Conservation (phyloP, 1,140 invertebrate species). For the Apis laboriosa region DNA sequence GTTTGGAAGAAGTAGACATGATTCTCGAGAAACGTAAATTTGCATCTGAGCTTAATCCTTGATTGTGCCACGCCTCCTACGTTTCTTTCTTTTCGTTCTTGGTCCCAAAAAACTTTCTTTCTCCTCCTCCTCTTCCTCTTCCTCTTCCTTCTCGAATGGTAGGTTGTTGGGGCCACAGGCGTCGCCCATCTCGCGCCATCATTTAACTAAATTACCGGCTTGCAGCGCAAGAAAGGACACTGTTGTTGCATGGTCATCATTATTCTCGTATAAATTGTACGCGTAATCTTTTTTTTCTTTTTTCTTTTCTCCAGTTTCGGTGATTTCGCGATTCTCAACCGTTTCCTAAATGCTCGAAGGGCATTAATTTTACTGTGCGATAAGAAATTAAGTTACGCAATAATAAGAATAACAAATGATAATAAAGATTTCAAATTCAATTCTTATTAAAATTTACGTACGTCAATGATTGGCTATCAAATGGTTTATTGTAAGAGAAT, state of each 20-base stretch:
- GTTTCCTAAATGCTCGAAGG: no score
- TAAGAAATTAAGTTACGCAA: no score
- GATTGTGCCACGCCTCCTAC: conserved; percentile 40
- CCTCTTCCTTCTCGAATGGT: conserved; percentile 4
- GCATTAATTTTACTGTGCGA: no score
- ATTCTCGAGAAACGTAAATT: conserved; percentile 19
- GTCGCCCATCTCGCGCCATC: conserved; percentile 48
- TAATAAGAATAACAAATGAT: no score
- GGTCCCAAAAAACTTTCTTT: conserved; percentile 34
- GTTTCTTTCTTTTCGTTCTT: conserved; percentile 34
- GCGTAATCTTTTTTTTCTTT: no score
- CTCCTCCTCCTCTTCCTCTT: not conserved
- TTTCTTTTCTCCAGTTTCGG: not conserved
- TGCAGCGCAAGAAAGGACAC: conserved; percentile 43
- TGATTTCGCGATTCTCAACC: not conserved
- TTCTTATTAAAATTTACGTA: no score
- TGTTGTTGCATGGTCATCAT: conserved; percentile 13
- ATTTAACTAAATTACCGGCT: conserved; percentile 58
- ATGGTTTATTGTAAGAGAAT: no score
- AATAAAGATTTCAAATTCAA: no score
- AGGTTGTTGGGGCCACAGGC: conserved; percentile 51
- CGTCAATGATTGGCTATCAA: no score
- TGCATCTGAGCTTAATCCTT: conserved; percentile 35
- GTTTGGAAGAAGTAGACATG: no score
- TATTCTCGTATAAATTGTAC: conserved; percentile 17